phyloP scores from a whole-genome alignment of 2,888 invertebrate genomes.

The Caenorhabditis plicata region DNA sequence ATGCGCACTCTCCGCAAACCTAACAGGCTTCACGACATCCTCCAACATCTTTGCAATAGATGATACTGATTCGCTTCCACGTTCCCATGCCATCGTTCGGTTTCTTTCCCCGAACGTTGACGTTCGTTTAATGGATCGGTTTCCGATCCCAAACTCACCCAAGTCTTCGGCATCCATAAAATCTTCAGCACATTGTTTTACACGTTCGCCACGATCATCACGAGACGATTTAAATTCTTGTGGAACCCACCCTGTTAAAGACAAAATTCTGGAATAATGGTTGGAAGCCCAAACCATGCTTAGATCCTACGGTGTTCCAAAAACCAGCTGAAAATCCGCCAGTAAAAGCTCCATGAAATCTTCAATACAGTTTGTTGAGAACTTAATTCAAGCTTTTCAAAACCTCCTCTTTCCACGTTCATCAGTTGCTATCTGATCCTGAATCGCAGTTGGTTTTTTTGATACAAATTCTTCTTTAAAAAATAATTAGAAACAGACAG shows the following conservation, averaged over 20 bases:
- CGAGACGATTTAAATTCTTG: slow-evolving; percentile 86
- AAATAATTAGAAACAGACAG: not conserved
- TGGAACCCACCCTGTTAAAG: slow-evolving; percentile 80
- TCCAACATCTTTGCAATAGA: slow-evolving; percentile 41
- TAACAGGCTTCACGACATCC: slow-evolving; percentile 51
- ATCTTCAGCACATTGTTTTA: slow-evolving; percentile 79
- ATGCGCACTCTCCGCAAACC: slow-evolving; percentile 36
- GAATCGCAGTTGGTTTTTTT: slow-evolving; percentile 73
- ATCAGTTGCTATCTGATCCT: slow-evolving; percentile 86
- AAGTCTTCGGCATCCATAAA: slow-evolving; percentile 97
- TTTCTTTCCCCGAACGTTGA: slow-evolving; percentile 73
- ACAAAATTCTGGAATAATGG: not conserved
- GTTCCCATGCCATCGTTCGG: slow-evolving; percentile 57
- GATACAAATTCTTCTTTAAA: slow-evolving; percentile 5
- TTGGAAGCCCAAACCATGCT: slow-evolving; percentile 72
- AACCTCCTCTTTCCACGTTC: slow-evolving; percentile 80
- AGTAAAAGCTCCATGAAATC: slow-evolving; percentile 96
- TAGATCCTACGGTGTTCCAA: slow-evolving; percentile 91
- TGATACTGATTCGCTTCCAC: slow-evolving; percentile 27
- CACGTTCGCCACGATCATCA: slow-evolving; percentile 72
- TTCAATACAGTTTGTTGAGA: not conserved
- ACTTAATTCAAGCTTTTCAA: not conserved
- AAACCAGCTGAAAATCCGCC: slow-evolving; percentile 97
- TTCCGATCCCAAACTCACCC: slow-evolving; percentile 91
- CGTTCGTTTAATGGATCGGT: slow-evolving; percentile 79